Conservation (phyloP, 1,140 invertebrate species). For the Calephelis nemesis region DNA sequence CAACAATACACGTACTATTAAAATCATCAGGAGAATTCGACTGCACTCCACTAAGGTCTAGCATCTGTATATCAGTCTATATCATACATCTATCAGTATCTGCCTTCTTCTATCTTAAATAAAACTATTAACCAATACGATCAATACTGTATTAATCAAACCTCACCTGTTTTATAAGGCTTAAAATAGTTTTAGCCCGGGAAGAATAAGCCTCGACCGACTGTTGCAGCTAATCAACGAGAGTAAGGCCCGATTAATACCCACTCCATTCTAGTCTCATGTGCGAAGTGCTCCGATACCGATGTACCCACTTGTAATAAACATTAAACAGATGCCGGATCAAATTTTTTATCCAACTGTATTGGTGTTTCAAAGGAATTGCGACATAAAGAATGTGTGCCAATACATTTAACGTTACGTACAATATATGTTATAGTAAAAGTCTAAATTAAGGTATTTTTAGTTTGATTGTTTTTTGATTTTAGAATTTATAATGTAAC, state of each 20-base stretch:
- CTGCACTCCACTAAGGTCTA: too few relatives aligned
- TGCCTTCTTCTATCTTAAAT: too few relatives aligned
- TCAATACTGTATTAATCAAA: neutral
- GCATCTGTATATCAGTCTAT: too few relatives aligned
- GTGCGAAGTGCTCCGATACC: slow-evolving; percentile 42
- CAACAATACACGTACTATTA: too few relatives aligned
- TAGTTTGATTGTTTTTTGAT: too few relatives aligned
- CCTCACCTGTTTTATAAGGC: neutral
- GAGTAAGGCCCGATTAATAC: slow-evolving; percentile 44
- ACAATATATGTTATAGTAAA: too few relatives aligned
- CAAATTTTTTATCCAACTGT: slow-evolving; percentile 16
- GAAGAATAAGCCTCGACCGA: slow-evolving; percentile 3
- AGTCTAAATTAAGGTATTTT: too few relatives aligned
- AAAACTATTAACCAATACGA: too few relatives aligned
- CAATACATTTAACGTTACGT: too few relatives aligned
- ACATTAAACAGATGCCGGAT: slow-evolving; percentile 46
- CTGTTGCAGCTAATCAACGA: slow-evolving; percentile 41
- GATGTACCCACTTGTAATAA: slow-evolving; percentile 34
- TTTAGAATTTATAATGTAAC: too few relatives aligned
- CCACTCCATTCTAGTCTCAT: slow-evolving; percentile 45
- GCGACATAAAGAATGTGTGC: slow-evolving; percentile 3
- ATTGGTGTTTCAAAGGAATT: slow-evolving; percentile 2
- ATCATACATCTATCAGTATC: too few relatives aligned
- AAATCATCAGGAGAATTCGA: too few relatives aligned
- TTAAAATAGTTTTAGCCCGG: neutral